Evolutionary conservation across 2,888 invertebrate species (phyloP).

Genomic region (Congeria kusceri): DNA sequence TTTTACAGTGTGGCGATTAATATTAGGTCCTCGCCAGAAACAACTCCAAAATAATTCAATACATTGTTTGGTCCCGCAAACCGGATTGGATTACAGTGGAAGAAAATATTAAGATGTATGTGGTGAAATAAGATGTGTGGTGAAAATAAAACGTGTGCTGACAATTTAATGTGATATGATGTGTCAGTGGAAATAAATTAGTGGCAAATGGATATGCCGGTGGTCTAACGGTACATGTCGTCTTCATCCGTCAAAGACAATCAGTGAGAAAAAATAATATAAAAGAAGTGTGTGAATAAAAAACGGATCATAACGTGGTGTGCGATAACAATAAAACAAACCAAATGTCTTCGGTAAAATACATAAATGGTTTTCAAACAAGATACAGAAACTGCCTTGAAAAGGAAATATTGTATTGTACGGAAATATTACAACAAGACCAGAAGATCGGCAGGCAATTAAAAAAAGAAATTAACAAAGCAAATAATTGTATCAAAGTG

Average conservation of each 20-base stretch:
- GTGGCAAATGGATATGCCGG: too few species aligned
- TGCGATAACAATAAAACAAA: too few species aligned
- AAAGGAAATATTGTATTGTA: constrained; percentile 8
- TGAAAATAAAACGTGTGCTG: too few species aligned
- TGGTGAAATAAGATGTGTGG: too few species aligned
- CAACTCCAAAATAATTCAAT: neutral
- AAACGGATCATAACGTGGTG: too few species aligned
- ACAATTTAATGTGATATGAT: too few species aligned
- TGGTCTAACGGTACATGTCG: too few species aligned
- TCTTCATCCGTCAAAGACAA: too few species aligned
- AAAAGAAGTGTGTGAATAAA: neutral
- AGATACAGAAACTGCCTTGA: constrained; percentile 6
- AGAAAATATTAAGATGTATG: neutral
- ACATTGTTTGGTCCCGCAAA: constrained; percentile 23
- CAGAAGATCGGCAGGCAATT: neutral
- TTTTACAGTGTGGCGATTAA: neutral
- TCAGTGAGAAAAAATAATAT: neutral
- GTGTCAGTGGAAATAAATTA: too few species aligned
- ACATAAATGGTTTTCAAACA: neutral
- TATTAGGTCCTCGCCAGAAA: neutral
- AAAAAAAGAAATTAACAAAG: neutral
- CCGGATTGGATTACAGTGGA: neutral
- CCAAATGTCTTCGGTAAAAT: neutral
- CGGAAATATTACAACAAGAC: neutral
- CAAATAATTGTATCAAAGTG: constrained; percentile 5